Base-by-base conservation (phyloP, 2,797 vertebrate genomes). In the Micromesistius poutassou region DNA sequence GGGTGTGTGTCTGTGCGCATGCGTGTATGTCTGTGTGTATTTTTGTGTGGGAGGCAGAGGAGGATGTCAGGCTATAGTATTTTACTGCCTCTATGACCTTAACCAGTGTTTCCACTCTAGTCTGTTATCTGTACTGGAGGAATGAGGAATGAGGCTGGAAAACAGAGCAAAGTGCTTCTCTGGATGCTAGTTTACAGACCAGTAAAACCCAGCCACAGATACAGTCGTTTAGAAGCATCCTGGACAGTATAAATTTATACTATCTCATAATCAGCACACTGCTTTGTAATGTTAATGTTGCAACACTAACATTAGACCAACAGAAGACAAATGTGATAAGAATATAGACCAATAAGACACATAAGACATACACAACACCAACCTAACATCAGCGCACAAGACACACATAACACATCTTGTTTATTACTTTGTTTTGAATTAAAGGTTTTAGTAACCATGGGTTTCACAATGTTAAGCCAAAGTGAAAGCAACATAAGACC, bases 31-130 rank as follows among this genome's bases (percentile, higher is more conserved):
- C 2, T 55, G 46, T 55, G 46, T 55, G 46, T 55, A 19, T 55
- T 13, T 55, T 6, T 31, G 28, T 9, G 22, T 22, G 78, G 28
- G 68, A 50, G 42, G 22, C 10, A 42, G 66, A 31, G 16, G 7
- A 35, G 71, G 8, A 74, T 78, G 68, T 70, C 5, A 8, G 35
- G 50, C 28, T 22, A 38, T 31, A 30, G 31, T 75, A 73, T 78
- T 78, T 62, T 71, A 74, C 42, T 74, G 42, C 36, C 31, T 74
- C 33, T 46, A 46, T 73, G 31, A 74, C 38, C 28, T 72, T 78
- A 50, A 74, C 36, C 50, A 73, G 66, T 14, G 35, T 12, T 74
- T 31, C 25, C 19, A 14, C 42, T 62, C 62, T 13, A 33, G 42
- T 71, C 33, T 19, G 36, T 62, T 71, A 70, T 78, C 73, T 78